phyloP scores from a whole-genome alignment of 2,797 vertebrate genomes.

The Hipposideros larvatus region DNA sequence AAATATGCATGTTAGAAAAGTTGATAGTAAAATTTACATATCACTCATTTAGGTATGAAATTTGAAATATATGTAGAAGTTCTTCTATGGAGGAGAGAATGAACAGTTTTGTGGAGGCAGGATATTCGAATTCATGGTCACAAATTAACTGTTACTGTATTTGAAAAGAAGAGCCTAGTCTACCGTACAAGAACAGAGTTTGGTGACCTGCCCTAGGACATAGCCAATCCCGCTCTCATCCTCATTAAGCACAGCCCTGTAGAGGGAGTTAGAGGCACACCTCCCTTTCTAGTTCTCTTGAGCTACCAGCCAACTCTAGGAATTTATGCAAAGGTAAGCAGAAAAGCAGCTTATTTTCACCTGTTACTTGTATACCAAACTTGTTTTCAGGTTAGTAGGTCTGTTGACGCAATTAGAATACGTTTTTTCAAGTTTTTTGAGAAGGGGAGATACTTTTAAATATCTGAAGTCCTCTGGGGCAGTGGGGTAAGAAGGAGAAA shows the following conservation, averaged over 20 bases:
- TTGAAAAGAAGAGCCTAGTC: not conserved
- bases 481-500: not conserved
- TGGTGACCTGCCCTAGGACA: not conserved
- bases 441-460: not conserved
- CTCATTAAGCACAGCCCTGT: slow-evolving; percentile 21
- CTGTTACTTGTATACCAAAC: slow-evolving; percentile 1
- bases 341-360: slow-evolving; percentile 23
- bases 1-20: not conserved
- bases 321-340: not conserved
- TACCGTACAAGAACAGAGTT: not conserved
- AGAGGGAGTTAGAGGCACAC: slow-evolving; percentile 68
- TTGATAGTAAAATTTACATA: not conserved
- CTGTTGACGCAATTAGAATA: not conserved
- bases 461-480: not conserved
- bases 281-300: not conserved
- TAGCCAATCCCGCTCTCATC: not conserved
- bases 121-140: not conserved
- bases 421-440: not conserved
- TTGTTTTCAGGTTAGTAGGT: not conserved
- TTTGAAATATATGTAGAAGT: not conserved
- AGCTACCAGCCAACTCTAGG: not conserved
- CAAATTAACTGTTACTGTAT: slow-evolving; percentile 1
- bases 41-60: slow-evolving; percentile 27
- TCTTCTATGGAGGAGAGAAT: not conserved
- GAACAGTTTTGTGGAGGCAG: not conserved